A percentile compares a stretch with the other conserved stretches of the same genome.
These are phyloP conservation scores for Physeter macrocephalus DNA, from an alignment of 2,113 vertebrate genomes.

Conservation along the genomic window DNA sequence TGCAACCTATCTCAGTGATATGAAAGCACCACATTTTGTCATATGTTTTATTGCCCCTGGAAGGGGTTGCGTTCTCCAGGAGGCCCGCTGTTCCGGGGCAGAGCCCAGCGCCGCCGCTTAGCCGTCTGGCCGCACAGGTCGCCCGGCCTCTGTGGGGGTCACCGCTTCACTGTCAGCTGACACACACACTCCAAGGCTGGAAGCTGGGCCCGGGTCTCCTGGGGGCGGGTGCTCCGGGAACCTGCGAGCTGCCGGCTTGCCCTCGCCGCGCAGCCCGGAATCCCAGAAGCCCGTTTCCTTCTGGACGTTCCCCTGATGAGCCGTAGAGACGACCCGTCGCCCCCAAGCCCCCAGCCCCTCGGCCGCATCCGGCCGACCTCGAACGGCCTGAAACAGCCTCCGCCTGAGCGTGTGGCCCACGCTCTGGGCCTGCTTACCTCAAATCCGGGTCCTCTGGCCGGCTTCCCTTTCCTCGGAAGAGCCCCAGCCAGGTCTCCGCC, in stretches of 20 bases:
- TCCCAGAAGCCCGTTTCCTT: not conserved
- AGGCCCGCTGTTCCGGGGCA: rapidly evolving
- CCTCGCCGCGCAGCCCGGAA: rapidly evolving
- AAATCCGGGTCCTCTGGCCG: not conserved
- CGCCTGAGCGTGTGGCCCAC: rapidly evolving
- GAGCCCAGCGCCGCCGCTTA: not conserved
- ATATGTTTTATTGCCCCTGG: not conserved
- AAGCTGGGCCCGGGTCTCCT: rapidly evolving
- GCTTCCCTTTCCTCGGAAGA: no score
- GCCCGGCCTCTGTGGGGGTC: not conserved
- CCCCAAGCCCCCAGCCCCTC: not conserved
- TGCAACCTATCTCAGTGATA: not conserved
- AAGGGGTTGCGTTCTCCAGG: not conserved
- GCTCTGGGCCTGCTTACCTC: rapidly evolving
- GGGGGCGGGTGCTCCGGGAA: rapidly evolving
- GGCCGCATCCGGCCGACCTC: rapidly evolving
- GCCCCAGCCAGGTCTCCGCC: not conserved
- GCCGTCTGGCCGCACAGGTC: not conserved
- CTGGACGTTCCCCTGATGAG: not conserved
- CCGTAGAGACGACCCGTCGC: not conserved
- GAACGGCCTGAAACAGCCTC: rapidly evolving
- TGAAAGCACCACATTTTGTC: rapidly evolving
- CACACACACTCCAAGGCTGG: rapidly evolving
- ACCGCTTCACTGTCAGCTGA: not conserved
- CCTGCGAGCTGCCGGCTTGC: rapidly evolving